Conservation (phyloP, 1,140 invertebrate species). For the Campoletis sonorensis region DNA sequence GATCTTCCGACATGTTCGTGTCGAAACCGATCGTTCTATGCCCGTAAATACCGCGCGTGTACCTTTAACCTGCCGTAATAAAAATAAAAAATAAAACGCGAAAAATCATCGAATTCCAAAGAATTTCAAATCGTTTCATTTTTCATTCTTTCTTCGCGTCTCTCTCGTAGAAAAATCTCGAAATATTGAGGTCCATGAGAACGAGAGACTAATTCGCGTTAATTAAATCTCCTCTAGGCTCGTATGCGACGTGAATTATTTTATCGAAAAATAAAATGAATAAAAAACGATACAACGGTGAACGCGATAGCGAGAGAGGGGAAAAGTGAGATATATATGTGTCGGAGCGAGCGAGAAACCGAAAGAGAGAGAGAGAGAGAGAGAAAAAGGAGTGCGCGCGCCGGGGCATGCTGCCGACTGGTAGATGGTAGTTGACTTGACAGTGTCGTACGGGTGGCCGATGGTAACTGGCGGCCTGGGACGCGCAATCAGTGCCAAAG, state of each 20-base stretch:
- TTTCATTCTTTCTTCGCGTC: background rate
- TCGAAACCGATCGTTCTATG: background rate
- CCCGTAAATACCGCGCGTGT: constrained; percentile 29
- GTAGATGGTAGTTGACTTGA: constrained; percentile 22
- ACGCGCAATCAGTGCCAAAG: constrained; percentile 26
- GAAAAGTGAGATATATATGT: background rate
- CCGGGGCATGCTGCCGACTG: constrained; percentile 27
- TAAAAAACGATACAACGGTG: background rate
- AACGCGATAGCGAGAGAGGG: constrained; percentile 12
- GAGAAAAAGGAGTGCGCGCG: constrained; percentile 14
- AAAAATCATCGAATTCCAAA: background rate
- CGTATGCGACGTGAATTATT: background rate
- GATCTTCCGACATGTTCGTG: constrained; percentile 70
- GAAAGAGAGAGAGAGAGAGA: constrained; percentile 3
- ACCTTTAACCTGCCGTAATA: background rate
- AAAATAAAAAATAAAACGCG: background rate
- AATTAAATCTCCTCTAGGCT: constrained; percentile 24
- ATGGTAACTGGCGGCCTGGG: constrained; percentile 28
- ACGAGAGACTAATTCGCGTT: constrained; percentile 1
- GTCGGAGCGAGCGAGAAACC: background rate
- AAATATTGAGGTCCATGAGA: background rate
- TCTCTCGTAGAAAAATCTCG: background rate
- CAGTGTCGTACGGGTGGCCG: constrained; percentile 31
- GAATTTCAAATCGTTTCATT: background rate
- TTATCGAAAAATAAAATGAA: background rate